Conservation (phyloP, 2,113 vertebrate genomes). For the Aegypius monachus region DNA sequence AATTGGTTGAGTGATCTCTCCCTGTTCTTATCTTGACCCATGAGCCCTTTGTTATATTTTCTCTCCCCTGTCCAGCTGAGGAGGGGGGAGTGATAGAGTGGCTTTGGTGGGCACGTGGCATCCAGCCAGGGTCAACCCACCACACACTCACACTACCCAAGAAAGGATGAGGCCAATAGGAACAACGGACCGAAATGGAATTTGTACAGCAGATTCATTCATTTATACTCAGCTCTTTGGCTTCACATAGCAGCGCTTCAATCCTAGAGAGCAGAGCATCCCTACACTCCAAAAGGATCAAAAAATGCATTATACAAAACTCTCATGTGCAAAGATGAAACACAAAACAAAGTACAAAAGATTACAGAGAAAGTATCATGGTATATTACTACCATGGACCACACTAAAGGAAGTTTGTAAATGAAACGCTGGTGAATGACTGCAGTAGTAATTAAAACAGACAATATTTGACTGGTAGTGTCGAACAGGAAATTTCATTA, state of each 20-base stretch:
- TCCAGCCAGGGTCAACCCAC: too few relatives aligned
- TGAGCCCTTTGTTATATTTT: too few relatives aligned
- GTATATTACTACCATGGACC: background rate
- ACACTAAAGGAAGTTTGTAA: background rate
- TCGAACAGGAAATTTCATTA: background rate
- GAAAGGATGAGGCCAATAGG: background rate
- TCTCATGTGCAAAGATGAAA: background rate
- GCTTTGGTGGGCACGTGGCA: too few relatives aligned
- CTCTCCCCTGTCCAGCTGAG: too few relatives aligned
- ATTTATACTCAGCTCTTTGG: background rate
- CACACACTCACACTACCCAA: background rate
- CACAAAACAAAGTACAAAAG: background rate
- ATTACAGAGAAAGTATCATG: background rate
- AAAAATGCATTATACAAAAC: background rate
- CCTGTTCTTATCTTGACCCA: too few relatives aligned
- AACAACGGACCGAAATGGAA: background rate
- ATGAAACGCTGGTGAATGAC: background rate
- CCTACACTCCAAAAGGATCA: background rate
- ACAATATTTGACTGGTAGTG: background rate
- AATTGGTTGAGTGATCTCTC: too few relatives aligned
- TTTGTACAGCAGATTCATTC: background rate
- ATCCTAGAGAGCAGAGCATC: background rate
- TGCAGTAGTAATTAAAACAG: background rate
- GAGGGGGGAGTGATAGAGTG: too few relatives aligned
- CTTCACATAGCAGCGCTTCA: background rate